Evolutionary conservation across 2,888 invertebrate species (phyloP), one percentile per base, ranked within the genome.

Genomic region (Mesorhabditis sp.): DNA sequence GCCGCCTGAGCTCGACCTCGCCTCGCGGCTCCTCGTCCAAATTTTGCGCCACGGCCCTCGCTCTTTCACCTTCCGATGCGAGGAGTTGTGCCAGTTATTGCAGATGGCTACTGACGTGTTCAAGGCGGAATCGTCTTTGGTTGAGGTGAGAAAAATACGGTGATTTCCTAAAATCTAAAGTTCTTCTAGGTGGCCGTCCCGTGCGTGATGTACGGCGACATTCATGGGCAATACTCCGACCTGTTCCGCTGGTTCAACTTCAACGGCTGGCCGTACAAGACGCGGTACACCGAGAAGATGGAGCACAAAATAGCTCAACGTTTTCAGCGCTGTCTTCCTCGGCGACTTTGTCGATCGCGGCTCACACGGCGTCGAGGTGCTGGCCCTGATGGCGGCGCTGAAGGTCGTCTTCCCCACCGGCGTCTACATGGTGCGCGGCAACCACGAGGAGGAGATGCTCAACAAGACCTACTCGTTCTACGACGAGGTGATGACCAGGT

Each of bases 341-440:
- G 78, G 78, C 7, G 78, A 78, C 65, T 78, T 76, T 43, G 78
- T 78, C 15, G 78, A 78, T 68, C 71, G 78, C 4, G 78, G 78
- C 4, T 66, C 72, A 4, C 78, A 78, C 62, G 76, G 76, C 58
- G 69, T 78, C 66, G 78, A 78, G 44, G 78, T 78, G 5, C 62
- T 78, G n/a, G 76, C 71, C 43, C 67, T 78, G 10, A 67, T 78
- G 6, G 64, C 67, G 10, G 68, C 68, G 50, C 71, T 78, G 42
- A 78, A 78, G 71, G 72, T 78, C 45, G 13, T 28, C 42, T 76
- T 73, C 62, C 74, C 77, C 0, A 64, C 70, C 10, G 63, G 67
- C 41, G 63, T 78, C 50, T 78, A 69, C 70, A 66, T 78, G 6
- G 63, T 76, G 41, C 65, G 78, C 28, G 78, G 78, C 44, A 78